Percentiles rank a stretch among this genome's conserved stretches.
phyloP scores from a whole-genome alignment of 2,113 vertebrate genomes.

The Gopherus evgoodei region DNA sequence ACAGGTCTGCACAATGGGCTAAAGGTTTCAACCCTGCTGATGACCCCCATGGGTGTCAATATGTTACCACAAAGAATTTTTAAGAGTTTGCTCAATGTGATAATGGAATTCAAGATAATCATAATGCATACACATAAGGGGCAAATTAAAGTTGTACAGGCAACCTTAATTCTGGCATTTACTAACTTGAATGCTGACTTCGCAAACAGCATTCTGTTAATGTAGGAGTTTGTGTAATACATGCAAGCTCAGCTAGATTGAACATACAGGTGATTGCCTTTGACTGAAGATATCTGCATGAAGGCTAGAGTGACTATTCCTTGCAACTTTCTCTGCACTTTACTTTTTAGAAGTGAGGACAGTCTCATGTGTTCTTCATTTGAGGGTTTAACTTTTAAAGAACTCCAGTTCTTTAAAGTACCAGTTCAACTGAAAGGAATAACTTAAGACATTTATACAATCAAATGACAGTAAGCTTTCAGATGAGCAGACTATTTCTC shows the following conservation, averaged over 20 bases:
- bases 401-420: background rate
- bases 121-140: background rate
- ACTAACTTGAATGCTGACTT: background rate
- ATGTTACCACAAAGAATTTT: background rate
- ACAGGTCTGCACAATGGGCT: background rate
- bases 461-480: too few species aligned
- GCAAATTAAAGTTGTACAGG: background rate
- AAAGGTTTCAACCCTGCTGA: background rate
- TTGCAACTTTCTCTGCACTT: too few species aligned
- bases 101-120: background rate
- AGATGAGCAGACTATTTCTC: too few species aligned
- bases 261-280: too few species aligned
- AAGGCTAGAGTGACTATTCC: background rate
- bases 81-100: too few species aligned
- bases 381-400: background rate
- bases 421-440: background rate
- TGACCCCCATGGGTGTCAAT: background rate
- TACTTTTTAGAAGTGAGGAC: too few species aligned
- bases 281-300: background rate
- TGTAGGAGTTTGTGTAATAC: background rate
- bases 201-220: background rate
- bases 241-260: background rate
- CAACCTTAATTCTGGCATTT: background rate
- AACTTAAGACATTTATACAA: too few species aligned
- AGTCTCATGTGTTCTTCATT: too few species aligned